Evolutionary conservation across 2,113 vertebrate genomes (phyloP).

Genomic region (Mystacornis crossleyi): DNA sequence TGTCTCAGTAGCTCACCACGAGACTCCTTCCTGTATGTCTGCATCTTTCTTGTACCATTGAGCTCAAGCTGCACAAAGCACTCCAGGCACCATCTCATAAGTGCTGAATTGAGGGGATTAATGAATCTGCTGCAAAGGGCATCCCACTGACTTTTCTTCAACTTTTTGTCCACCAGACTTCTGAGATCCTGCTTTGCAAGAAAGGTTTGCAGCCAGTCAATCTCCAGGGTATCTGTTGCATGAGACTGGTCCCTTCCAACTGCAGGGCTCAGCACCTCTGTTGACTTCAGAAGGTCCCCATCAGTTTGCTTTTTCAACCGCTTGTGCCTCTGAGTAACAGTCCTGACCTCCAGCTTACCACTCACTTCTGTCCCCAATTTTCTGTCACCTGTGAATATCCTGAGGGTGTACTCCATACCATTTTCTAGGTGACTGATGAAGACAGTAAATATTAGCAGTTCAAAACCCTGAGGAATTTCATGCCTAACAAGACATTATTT

Average conservation of each 20-base stretch:
- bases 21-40: neutral
- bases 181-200: neutral
- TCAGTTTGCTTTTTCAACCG: neutral
- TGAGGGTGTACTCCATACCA: neutral
- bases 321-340: neutral
- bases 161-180: neutral
- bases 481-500: neutral
- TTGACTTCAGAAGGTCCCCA: neutral
- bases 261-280: neutral
- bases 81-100: neutral
- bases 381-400: neutral
- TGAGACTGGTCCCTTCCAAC: neutral
- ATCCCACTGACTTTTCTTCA: neutral
- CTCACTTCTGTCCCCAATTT: neutral
- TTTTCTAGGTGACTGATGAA: neutral
- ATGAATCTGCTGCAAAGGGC: neutral
- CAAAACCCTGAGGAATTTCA: neutral
- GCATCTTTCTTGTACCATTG: neutral
- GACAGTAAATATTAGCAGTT: neutral
- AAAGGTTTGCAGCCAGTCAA: neutral
- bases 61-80: neutral
- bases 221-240: neutral
- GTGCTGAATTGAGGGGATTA: neutral
- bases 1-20: neutral
- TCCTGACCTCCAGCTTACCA: neutral